phyloP scores from a whole-genome alignment of 2,888 invertebrate genomes.

The Mechanitis messenoides region DNA sequence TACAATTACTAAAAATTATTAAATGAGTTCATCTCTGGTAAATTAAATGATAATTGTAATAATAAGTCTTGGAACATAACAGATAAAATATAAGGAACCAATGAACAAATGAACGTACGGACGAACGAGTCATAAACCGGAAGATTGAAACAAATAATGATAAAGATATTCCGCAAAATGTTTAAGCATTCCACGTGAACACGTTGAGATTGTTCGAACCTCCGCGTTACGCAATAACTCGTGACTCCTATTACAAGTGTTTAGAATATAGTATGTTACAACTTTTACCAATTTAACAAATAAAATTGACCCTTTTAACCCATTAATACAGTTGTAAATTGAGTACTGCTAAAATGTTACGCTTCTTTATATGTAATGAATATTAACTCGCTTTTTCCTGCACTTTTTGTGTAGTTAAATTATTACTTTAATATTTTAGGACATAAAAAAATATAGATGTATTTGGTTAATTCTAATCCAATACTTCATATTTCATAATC shows the following conservation, averaged over 20 bases:
- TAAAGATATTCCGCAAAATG: slow-evolving; percentile 30
- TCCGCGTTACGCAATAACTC: slow-evolving; percentile 68
- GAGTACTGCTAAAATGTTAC: slow-evolving; percentile 28
- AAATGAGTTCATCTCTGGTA: too few relatives aligned
- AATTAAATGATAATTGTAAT: too few relatives aligned
- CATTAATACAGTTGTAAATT: slow-evolving; percentile 39
- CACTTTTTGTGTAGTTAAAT: slow-evolving; percentile 45
- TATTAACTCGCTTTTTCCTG: slow-evolving; percentile 58
- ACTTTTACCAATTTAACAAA: slow-evolving; percentile 38
- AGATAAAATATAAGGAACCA: too few relatives aligned
- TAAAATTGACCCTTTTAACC: slow-evolving; percentile 40
- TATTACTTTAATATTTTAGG: slow-evolving; percentile 31
- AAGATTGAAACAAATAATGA: slow-evolving; percentile 32
- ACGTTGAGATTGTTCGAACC: slow-evolving; percentile 53
- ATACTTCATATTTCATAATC: slow-evolving; percentile 1
- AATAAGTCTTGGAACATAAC: too few relatives aligned
- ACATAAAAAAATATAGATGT: not conserved
- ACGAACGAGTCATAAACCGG: slow-evolving; percentile 27
- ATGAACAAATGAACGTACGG: too few relatives aligned
- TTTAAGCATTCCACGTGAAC: slow-evolving; percentile 51
- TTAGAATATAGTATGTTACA: slow-evolving; percentile 53
- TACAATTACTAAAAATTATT: too few relatives aligned
- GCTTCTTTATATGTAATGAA: slow-evolving; percentile 47
- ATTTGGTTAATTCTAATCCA: not conserved
- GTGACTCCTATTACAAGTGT: slow-evolving; percentile 66